Base-by-base conservation (phyloP, 2,113 vertebrate genomes). In the Sinocyclocheilus anshuiensis region DNA sequence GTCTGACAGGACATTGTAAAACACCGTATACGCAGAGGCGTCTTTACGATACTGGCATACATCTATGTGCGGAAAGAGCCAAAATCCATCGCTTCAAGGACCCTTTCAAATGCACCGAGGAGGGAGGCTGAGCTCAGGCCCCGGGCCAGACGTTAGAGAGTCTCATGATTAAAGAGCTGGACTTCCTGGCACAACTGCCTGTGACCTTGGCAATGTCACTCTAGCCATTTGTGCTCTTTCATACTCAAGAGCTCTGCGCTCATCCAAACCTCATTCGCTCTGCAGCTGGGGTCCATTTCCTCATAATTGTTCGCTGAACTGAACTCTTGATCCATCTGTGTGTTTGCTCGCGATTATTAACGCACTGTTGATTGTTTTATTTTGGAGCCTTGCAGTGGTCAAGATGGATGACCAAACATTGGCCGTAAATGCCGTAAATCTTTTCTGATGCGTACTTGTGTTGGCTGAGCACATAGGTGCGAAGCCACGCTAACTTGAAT, bases 121-220 rank as follows among this genome's bases (percentile, higher is more conserved):
- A 78, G 83, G 86, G 84, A 75, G 71, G 86, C 77, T 86, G 84
- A 88, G 83, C 81, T 84, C 86, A 86, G 90, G 88, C 77, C 85
- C 48, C 61, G 42, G 87, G 89, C 89, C 87, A 88, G 87, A 86
- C 83, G 84, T 88, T 89, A 77, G 78, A 86, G 85, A 82, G 83
- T 79, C 82, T 88, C 36, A 79, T 89, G 91, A 92, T 91, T 89
- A 90, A 90, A 90, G 85, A 91, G 85, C 84, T 55, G 80, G 67
- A 50, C 85, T 92, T 84, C 39, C 86, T 86, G 89, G 87, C 86
- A 86, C 78, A 20, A 33, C 81, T 29, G 65, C 86, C 55, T 86
- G 48, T 59, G 88, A 91, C 90, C 90, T 92, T 91, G 91, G 86
- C 88, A 92, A 91, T 88, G 91, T 88, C 82, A 77, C 65, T 67